These are phyloP conservation scores for Ridgeia piscesae DNA, from an alignment of 1,140 invertebrate species.

Conservation along the genomic window DNA sequence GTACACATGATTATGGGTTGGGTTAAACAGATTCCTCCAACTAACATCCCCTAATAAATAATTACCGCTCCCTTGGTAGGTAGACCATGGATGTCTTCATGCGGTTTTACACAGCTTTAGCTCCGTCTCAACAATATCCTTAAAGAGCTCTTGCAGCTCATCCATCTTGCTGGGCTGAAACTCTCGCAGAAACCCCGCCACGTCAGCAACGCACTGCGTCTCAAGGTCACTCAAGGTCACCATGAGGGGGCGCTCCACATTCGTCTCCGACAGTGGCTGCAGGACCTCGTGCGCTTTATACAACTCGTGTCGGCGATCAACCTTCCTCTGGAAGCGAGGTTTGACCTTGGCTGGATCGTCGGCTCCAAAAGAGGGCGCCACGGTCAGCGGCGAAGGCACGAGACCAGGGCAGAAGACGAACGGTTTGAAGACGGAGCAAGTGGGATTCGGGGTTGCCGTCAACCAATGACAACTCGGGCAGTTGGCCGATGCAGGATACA, in stretches of 20 bases:
- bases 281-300: conserved; percentile 16
- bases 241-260: background rate
- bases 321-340: conserved; percentile 53
- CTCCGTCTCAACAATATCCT: conserved; percentile 13
- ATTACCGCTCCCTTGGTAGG: background rate
- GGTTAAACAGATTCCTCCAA: no score
- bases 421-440: conserved; percentile 75
- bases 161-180: background rate
- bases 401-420: conserved; percentile 71
- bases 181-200: background rate
- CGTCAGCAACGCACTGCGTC: background rate
- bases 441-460: conserved; percentile 73
- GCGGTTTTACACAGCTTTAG: background rate
- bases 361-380: conserved; percentile 32
- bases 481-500: background rate
- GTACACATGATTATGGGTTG: no score
- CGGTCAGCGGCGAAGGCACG: conserved; percentile 59
- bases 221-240: background rate
- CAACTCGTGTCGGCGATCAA: conserved; percentile 15
- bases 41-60: no score
- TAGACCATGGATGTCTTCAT: background rate
- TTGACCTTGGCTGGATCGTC: conserved; percentile 50
- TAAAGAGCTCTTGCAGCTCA: conserved; percentile 8
- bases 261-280: conserved; percentile 13
- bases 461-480: conserved; percentile 68